phyloP scores from a whole-genome alignment of 2,888 invertebrate genomes.

The Dysmachus trigonus region DNA sequence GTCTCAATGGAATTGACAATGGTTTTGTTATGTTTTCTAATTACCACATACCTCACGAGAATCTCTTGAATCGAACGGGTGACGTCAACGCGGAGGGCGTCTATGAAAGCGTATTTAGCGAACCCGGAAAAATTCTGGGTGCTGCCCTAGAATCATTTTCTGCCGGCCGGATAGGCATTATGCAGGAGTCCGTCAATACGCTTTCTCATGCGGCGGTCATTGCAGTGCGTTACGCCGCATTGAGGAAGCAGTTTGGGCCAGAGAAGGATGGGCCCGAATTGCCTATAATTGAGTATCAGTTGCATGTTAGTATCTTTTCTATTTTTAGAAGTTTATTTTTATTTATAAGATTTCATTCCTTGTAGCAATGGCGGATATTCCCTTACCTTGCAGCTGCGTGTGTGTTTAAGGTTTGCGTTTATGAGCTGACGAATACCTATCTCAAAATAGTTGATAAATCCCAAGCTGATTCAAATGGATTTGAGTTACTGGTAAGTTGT shows the following conservation, averaged over 20 bases:
- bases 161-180: constrained; percentile 81
- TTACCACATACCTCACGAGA: constrained; percentile 85
- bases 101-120: constrained; percentile 90
- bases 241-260: constrained; percentile 81
- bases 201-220: constrained; percentile 74
- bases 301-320: constrained; percentile 69
- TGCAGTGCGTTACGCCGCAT: constrained; percentile 81
- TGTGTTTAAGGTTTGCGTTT: constrained; percentile 71
- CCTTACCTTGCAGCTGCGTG: constrained; percentile 75
- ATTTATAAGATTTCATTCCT: constrained; percentile 43
- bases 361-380: constrained; percentile 77
- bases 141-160: constrained; percentile 88
- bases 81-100: constrained; percentile 88
- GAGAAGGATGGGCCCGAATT: constrained; percentile 70
- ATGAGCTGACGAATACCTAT: constrained; percentile 73
- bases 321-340: neutral
- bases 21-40: constrained; percentile 90
- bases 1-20: constrained; percentile 91
- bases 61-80: constrained; percentile 86
- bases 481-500: constrained; percentile 60
- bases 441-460: constrained; percentile 75
- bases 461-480: constrained; percentile 62
- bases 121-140: constrained; percentile 85
- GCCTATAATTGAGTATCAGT: constrained; percentile 82
- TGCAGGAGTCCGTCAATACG: constrained; percentile 66